phyloP scores from a whole-genome alignment of 2,797 vertebrate species.

The Pagetopsis macropterus region DNA sequence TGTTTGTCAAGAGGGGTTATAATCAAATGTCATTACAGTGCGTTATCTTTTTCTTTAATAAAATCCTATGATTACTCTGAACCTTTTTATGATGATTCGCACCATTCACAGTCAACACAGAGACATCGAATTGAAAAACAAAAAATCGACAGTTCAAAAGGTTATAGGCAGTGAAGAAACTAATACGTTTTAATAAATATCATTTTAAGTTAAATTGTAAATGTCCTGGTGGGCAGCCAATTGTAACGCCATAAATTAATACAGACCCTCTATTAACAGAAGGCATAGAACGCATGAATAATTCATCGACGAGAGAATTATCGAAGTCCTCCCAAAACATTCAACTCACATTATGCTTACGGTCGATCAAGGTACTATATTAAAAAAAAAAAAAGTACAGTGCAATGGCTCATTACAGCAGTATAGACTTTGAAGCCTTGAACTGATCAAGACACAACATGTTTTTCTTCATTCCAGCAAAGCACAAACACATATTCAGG shows the following conservation, averaged over 20 bases:
- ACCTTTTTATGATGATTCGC: slow-evolving; percentile 9
- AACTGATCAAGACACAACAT: slow-evolving; percentile 24
- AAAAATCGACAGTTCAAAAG: slow-evolving; percentile 8
- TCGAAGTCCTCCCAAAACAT: slow-evolving; percentile 36
- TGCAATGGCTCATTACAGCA: slow-evolving; percentile 52
- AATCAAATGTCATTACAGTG: slow-evolving; percentile 19
- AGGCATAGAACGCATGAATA: slow-evolving; percentile 49
- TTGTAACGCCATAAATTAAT: slow-evolving; percentile 57
- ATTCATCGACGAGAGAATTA: slow-evolving; percentile 47
- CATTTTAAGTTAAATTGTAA: slow-evolving; percentile 47
- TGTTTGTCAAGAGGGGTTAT: neutral
- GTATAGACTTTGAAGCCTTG: slow-evolving; percentile 22
- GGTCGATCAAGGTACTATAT: slow-evolving; percentile 40
- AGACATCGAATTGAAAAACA: slow-evolving; percentile 1
- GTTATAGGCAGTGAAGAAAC: slow-evolving; percentile 27
- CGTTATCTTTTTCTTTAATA: slow-evolving; percentile 18
- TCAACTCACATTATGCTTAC: slow-evolving; percentile 31
- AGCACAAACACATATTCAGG: slow-evolving; percentile 23
- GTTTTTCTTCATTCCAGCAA: slow-evolving; percentile 24
- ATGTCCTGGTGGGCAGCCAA: slow-evolving; percentile 37
- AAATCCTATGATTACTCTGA: slow-evolving; percentile 15
- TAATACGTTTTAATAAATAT: slow-evolving; percentile 54
- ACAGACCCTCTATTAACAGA: slow-evolving; percentile 45
- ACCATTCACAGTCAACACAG: slow-evolving; percentile 26
- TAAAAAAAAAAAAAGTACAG: slow-evolving; percentile 27